A percentile compares a stretch with the other conserved stretches of the same genome.
Conservation (phyloP, 2,797 vertebrate species). For the Sebastes hubbsi region DNA sequence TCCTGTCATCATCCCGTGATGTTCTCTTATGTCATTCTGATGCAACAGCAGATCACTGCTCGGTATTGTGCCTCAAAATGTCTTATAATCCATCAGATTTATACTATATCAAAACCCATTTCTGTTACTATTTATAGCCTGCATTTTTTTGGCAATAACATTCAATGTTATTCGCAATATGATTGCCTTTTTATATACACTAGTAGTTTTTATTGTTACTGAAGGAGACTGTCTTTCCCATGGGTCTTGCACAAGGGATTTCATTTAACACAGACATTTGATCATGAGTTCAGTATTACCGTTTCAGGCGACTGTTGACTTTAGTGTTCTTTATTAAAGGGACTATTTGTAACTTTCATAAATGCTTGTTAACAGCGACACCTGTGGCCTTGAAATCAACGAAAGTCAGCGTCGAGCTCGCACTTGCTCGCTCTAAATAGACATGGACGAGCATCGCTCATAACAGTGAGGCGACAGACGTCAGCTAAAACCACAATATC, state of each 20-base stretch:
- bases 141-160: not conserved
- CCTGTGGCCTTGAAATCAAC: too few species aligned
- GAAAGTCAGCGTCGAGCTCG: too few species aligned
- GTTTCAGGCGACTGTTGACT: not conserved
- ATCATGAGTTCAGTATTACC: not conserved
- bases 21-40: slow-evolving; percentile 52
- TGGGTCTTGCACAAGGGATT: not conserved
- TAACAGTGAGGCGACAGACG: too few species aligned
- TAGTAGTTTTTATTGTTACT: not conserved
- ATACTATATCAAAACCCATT: not conserved
- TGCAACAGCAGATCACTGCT: slow-evolving; percentile 42
- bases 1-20: slow-evolving; percentile 46
- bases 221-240: not conserved
- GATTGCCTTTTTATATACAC: not conserved
- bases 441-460: too few species aligned
- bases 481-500: too few species aligned
- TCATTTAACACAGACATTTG: not conserved
- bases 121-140: not conserved
- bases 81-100: not conserved
- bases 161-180: not conserved
- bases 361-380: too few species aligned
- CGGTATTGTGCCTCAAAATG: not conserved
- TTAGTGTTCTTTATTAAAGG: not conserved
- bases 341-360: too few species aligned
- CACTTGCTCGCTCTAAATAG: too few species aligned